A percentile compares a stretch with the other conserved stretches of the same genome.
phyloP scores from a whole-genome alignment of 2,888 invertebrate species.

The Amorpha juglandis region DNA sequence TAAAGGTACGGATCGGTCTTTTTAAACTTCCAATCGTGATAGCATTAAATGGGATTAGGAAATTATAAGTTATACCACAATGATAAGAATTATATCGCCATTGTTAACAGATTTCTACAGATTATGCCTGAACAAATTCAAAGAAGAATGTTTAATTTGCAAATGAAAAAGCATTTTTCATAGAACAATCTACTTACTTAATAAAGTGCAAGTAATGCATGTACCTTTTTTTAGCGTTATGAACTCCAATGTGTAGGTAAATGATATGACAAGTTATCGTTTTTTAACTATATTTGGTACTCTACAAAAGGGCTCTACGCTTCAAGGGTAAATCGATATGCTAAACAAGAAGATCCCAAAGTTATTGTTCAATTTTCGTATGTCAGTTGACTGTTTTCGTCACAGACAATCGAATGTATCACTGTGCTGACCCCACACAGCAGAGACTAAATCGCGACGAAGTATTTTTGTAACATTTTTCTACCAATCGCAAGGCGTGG shows the following conservation, averaged over 20 bases:
- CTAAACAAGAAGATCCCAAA: background rate
- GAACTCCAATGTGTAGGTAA: too few species aligned
- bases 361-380: background rate
- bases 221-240: too few species aligned
- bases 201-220: too few species aligned
- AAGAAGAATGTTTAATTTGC: too few species aligned
- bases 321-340: background rate
- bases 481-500: conserved; percentile 74
- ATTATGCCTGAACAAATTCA: too few species aligned
- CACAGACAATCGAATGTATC: conserved; percentile 46
- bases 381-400: conserved; percentile 24
- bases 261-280: too few species aligned
- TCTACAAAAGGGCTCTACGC: background rate
- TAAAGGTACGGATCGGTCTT: conserved; percentile 1
- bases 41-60: background rate
- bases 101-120: too few species aligned
- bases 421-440: conserved; percentile 62
- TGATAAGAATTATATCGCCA: too few species aligned
- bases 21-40: background rate
- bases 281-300: background rate
- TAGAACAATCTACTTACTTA: too few species aligned
- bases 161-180: too few species aligned
- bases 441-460: conserved; percentile 63
- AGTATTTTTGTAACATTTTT: conserved; percentile 76
- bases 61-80: background rate